A percentile compares a stretch with the other conserved stretches of the same genome.
Evolutionary conservation across 2,113 vertebrate species (phyloP).

Genomic region (Lampris incognitus): DNA sequence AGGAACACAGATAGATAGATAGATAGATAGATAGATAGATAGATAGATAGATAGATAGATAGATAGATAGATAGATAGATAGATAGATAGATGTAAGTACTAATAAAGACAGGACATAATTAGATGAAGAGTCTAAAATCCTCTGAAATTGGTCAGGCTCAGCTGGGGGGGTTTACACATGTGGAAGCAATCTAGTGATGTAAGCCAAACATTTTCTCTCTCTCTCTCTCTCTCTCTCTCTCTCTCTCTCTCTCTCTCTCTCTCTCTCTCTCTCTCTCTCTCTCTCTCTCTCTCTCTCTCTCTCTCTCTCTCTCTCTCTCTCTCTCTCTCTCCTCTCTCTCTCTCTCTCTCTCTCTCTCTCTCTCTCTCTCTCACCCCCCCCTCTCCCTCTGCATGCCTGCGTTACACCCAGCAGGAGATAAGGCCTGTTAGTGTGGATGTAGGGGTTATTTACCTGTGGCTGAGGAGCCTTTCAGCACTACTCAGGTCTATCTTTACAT

Average conservation of each 20-base stretch:
- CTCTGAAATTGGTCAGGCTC: too few species aligned
- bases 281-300: not conserved
- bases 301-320: slow-evolving; percentile 23
- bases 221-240: not conserved
- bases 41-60: too few species aligned
- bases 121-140: too few species aligned
- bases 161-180: too few species aligned
- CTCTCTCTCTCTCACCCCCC: not conserved
- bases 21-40: too few species aligned
- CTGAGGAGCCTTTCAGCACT: slow-evolving; percentile 59
- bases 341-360: not conserved
- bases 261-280: not conserved
- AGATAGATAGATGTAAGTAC: too few species aligned
- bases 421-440: slow-evolving; percentile 43
- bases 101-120: too few species aligned
- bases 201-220: not conserved
- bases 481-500: slow-evolving; percentile 52
- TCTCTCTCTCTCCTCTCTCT: not conserved
- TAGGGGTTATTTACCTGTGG: slow-evolving; percentile 68
- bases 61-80: too few species aligned
- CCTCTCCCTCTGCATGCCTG: slow-evolving; percentile 1
- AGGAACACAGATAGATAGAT: too few species aligned
- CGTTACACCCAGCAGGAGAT: slow-evolving; percentile 25
- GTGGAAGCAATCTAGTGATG: too few species aligned
- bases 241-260: not conserved